Base-by-base conservation (phyloP, 2,888 invertebrate genomes). In the Thereva nobilitata region DNA sequence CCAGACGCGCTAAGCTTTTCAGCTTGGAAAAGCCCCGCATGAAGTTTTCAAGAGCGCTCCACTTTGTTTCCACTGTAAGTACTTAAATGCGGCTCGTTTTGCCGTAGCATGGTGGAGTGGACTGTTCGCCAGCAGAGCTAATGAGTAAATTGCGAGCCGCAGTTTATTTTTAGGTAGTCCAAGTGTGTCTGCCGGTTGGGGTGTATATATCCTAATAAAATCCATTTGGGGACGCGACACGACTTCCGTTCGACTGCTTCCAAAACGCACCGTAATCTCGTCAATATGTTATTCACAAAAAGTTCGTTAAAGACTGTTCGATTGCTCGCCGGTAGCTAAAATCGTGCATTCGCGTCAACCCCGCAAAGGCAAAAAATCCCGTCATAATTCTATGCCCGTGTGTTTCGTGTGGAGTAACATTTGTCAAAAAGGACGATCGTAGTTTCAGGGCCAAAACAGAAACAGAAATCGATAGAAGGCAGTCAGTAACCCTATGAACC, bases 371-470 rank as follows among this genome's bases (percentile, higher is more conserved):
- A n/a, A n/a, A n/a, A n/a, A n/a, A n/a, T n/a, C n/a, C n/a, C n/a
- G n/a, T n/a, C 23, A 2, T 23, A 2, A 23, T 23, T 23, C 23
- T 23, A 23, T 23, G 23, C 23, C 23, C 23, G 23, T 7, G 50
- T 50, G 50, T 50, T 59, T 50, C 50, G 50, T 50, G 50, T 61
- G 50, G 50, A 23, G 23, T 23, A 23, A 23, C 23, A 38, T 61
- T 61, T 41, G 61, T 61, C 41, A 50, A 41, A n/a, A 61, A 50
- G 45, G 40, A 50, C 61, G 50, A 8, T 38, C 40, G 38, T 23
- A 23, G 50, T 50, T 61, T 61, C 61, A 61, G 49, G 61, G 61
- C 61, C 61, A 61, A 61, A 61, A 61, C 61, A 61, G 40, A 50
- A 61, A 2, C 23, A 50, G 61, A 61, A 61, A 61, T 61, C 61